Evolutionary conservation across 2,113 vertebrate species (phyloP).

Genomic region (Mirza zaza): DNA sequence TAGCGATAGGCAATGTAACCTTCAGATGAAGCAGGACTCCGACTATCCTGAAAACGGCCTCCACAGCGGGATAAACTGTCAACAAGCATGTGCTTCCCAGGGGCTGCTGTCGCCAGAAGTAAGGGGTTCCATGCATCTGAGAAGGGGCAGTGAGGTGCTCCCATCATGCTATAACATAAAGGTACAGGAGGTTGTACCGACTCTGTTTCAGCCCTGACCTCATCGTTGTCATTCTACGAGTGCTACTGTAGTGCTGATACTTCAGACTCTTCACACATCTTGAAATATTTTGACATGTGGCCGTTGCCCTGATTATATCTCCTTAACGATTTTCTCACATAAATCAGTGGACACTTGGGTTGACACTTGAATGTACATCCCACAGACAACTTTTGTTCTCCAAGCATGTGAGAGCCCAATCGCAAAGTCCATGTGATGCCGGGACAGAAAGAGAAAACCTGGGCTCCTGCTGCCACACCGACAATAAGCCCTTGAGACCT

Average conservation of each 20-base stretch:
- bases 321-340: not conserved
- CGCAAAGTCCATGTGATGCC: not conserved
- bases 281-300: not conserved
- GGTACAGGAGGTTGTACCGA: not conserved
- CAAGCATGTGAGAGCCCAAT: not conserved
- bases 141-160: not conserved
- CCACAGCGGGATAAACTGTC: not conserved
- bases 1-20: not conserved
- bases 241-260: fast-evolving
- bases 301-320: not conserved
- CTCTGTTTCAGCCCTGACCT: not conserved
- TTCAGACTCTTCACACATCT: not conserved
- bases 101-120: not conserved
- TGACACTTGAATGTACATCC: not conserved
- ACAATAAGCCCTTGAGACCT: not conserved
- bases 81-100: not conserved
- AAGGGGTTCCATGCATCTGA: not conserved
- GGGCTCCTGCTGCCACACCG: not conserved
- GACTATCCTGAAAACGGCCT: not conserved
- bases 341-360: not conserved
- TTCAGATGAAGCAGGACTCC: not conserved
- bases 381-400: not conserved
- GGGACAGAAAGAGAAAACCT: not conserved
- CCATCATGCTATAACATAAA: not conserved
- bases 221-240: not conserved